Evolutionary conservation across 2,113 vertebrate species (phyloP).

Genomic region (Callopanchax toddi): DNA sequence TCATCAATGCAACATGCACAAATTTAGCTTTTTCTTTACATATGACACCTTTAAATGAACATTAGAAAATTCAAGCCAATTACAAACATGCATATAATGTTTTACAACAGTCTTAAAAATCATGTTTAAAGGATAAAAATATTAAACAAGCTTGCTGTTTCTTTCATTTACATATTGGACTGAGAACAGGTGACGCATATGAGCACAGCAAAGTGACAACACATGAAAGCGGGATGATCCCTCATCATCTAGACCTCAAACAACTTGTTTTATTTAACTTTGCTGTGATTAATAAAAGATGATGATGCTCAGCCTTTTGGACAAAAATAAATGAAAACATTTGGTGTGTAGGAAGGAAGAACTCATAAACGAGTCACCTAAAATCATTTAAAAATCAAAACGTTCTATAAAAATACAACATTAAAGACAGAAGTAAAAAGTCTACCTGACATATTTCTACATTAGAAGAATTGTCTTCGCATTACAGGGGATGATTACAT

Average conservation of each 20-base stretch:
- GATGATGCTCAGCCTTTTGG: background rate
- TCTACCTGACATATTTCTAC: too few relatives aligned
- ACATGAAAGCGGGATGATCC: background rate
- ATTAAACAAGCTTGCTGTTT: background rate
- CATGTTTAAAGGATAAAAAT: slow-evolving; percentile 6
- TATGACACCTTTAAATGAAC: background rate
- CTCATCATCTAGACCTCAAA: background rate
- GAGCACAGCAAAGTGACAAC: background rate
- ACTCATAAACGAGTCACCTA: background rate
- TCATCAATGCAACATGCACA: background rate
- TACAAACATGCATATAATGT: background rate
- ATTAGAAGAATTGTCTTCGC: too few relatives aligned
- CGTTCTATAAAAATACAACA: too few relatives aligned
- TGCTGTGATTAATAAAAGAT: slow-evolving; percentile 1
- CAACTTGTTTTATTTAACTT: slow-evolving; percentile 20
- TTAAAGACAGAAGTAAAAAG: too few relatives aligned
- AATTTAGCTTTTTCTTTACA: background rate
- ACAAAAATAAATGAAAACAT: slow-evolving; percentile 4
- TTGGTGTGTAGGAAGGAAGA: slow-evolving; percentile 14
- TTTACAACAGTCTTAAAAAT: too few relatives aligned
- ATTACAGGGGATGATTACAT: too few relatives aligned
- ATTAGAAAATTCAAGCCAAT: slow-evolving; percentile 1
- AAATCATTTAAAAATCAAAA: slow-evolving; percentile 3
- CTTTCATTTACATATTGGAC: background rate
- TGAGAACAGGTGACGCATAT: background rate